Conservation (phyloP, 2,797 vertebrate species). For the Poecilia wingei region DNA sequence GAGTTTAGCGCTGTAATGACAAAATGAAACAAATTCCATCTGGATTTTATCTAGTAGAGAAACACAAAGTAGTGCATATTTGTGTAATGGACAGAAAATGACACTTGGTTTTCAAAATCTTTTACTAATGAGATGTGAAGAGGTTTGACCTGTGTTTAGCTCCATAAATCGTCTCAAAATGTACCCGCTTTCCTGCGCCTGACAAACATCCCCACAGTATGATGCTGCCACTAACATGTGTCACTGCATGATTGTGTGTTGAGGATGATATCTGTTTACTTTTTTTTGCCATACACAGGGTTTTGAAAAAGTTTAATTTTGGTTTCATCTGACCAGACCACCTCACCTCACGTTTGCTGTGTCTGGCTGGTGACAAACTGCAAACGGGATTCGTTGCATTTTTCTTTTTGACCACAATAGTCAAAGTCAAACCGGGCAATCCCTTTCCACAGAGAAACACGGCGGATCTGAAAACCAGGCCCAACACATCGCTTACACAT, state of each 20-base stretch:
- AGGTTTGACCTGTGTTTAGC: background rate
- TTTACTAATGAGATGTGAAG: background rate
- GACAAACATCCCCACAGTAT: background rate
- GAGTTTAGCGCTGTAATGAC: background rate
- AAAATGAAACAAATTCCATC: background rate
- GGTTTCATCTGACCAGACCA: background rate
- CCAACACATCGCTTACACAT: constrained; percentile 35
- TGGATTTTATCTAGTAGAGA: background rate
- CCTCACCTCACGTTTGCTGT: background rate
- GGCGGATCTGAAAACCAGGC: constrained; percentile 29
- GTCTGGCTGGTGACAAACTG: background rate
- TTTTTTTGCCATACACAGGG: background rate
- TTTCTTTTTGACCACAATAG: background rate
- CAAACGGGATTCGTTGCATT: background rate
- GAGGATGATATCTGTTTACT: background rate
- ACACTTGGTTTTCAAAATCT: background rate
- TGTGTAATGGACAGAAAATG: background rate
- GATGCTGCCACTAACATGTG: background rate
- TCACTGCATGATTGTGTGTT: background rate
- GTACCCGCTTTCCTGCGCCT: background rate
- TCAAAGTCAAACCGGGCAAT: background rate
- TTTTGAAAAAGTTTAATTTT: background rate
- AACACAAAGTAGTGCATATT: background rate
- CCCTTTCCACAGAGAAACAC: background rate
- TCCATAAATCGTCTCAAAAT: background rate